These are phyloP conservation scores for Psittacula cyanocephala DNA, from an alignment of 2,113 vertebrate genomes.

Conservation along the genomic window DNA sequence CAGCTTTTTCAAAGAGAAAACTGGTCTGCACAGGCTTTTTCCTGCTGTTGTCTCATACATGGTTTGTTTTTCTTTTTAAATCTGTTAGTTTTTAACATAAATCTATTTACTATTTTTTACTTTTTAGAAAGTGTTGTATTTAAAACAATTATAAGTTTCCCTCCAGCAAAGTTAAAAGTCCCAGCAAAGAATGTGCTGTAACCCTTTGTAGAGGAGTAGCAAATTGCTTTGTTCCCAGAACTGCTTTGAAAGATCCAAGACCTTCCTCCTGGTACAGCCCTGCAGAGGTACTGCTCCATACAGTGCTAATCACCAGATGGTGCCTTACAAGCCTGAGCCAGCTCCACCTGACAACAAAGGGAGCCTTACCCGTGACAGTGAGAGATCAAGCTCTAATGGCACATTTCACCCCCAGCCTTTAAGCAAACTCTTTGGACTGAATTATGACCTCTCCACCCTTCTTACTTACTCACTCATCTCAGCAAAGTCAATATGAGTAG, in stretches of 20 bases:
- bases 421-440: not conserved
- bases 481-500: not conserved
- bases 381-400: not conserved
- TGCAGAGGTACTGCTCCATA: not conserved
- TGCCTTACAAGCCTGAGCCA: not conserved
- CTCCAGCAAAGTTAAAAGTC: not conserved
- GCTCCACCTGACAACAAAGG: not conserved
- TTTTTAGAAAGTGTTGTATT: not conserved
- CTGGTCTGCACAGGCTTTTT: not conserved
- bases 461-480: not conserved
- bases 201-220: not conserved
- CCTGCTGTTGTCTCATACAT: not conserved
- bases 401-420: fast-evolving
- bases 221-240: not conserved
- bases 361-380: not conserved
- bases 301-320: no score
- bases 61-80: not conserved
- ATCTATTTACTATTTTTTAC: not conserved
- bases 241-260: not conserved
- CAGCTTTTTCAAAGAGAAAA: not conserved
- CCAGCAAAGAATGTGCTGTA: not conserved
- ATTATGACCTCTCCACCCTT: not conserved
- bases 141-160: not conserved
- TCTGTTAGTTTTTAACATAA: not conserved
- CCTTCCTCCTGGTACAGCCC: not conserved